These are phyloP conservation scores for Brachionichthys hirsutus DNA, from an alignment of 2,113 vertebrate genomes.

Conservation along the genomic window DNA sequence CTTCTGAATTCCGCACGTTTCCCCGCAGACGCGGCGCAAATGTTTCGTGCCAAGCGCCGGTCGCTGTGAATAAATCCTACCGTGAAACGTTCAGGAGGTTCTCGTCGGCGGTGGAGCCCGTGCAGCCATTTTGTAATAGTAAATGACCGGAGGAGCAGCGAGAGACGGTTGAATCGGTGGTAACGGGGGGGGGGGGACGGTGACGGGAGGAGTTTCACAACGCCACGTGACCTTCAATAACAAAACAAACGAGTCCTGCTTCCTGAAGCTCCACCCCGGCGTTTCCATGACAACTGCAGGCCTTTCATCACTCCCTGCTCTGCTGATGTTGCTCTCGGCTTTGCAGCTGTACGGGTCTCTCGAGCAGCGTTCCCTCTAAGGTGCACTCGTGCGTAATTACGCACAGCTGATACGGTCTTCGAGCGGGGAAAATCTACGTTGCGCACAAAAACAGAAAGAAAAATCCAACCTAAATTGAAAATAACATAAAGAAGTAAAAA, in stretches of 20 bases:
- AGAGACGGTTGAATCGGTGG: constrained; percentile 76
- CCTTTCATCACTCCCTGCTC: constrained; percentile 39
- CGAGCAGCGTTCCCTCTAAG: too few species aligned
- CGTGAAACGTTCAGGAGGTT: constrained; percentile 72
- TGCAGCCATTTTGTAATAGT: constrained; percentile 94
- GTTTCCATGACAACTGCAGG: constrained; percentile 75
- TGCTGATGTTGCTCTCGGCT: constrained; percentile 6
- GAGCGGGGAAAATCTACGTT: too few species aligned
- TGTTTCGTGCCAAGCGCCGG: not conserved
- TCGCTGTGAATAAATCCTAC: constrained; percentile 51
- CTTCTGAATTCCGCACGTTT: constrained; percentile 17
- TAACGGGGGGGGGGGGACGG: constrained; percentile 84
- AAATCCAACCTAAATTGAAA: too few species aligned
- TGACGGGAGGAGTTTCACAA: constrained; percentile 69
- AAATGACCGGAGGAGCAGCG: constrained; percentile 84
- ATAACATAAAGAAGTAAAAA: too few species aligned
- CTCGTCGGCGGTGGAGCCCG: constrained; percentile 78
- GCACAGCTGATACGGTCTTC: too few species aligned
- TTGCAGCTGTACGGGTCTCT: constrained; percentile 9
- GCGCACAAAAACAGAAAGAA: too few species aligned
- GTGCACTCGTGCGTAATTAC: too few species aligned
- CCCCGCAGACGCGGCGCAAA: not conserved
- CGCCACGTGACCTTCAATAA: constrained; percentile 78
- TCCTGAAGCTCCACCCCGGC: constrained; percentile 48
- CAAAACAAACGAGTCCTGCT: constrained; percentile 72